These are phyloP conservation scores for Nasonia vitripennis DNA, from an alignment of 1,140 invertebrate species.

Conservation along the genomic window DNA sequence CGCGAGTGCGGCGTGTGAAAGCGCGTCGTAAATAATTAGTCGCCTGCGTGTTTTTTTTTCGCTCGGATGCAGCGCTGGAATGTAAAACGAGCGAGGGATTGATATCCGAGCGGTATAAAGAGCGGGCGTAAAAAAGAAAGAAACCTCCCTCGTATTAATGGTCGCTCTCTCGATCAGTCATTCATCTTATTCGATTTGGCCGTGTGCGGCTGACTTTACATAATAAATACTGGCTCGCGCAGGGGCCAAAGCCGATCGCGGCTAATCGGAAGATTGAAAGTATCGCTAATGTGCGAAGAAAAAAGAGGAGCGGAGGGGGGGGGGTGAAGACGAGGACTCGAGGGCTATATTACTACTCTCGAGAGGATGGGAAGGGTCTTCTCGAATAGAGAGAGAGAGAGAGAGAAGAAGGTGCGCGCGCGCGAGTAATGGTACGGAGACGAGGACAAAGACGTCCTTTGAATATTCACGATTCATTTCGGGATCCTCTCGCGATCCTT, in stretches of 20 bases:
- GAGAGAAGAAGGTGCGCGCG: neutral
- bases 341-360: neutral
- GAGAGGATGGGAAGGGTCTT: neutral
- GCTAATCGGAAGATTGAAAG: conserved; percentile 43
- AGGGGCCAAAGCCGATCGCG: neutral
- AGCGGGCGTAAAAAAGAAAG: neutral
- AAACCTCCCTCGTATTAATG: conserved; percentile 25
- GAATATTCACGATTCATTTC: conserved; percentile 52
- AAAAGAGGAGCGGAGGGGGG: neutral
- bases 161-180: neutral
- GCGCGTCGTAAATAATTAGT: neutral
- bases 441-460: conserved; percentile 48
- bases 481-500: conserved; percentile 8
- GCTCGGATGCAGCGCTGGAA: neutral
- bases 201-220: conserved; percentile 16
- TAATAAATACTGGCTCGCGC: conserved; percentile 15
- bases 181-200: conserved; percentile 42
- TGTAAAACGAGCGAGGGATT: neutral
- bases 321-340: neutral
- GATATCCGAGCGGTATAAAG: neutral
- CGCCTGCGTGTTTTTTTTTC: neutral
- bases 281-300: conserved; percentile 44
- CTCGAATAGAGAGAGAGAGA: neutral
- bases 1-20: neutral
- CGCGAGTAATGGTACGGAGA: conserved; percentile 14